Evolutionary conservation across 2,888 invertebrate species (phyloP), one percentile per base, ranked within the genome.

Genomic region (Ochropleura plecta): DNA sequence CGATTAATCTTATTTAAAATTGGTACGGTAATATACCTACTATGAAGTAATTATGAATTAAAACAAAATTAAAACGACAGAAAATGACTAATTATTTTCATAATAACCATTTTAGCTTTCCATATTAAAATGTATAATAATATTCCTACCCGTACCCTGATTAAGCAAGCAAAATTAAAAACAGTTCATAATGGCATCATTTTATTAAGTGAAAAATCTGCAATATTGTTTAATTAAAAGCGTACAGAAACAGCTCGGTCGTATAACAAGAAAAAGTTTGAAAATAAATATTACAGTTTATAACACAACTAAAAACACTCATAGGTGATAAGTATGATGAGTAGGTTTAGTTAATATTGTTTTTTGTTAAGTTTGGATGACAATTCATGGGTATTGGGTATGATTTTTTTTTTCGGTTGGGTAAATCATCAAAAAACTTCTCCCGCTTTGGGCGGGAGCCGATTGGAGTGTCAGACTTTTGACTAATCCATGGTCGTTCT

Each of bases 101-200:
- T 63, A 68, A 55, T 65, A 44, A 7, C 16, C 5, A 72, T 79
- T 79, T 44, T 42, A 60, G 53, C 16, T 14, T 68, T 60, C 0
- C 48, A 40, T 73, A 73, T 64, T 74, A 62, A 82, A 71, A 60
- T 62, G 42, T 57, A 71, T 51, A 53, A 57, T 60, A 72, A 73
- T 49, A 66, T 10, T 62, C 72, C 40, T 44, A 59, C 18, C 64
- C 72, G 42, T 44, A 59, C 18, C 40, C 59, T 73, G 67, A 76
- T 75, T 75, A 69, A 76, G 49, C 62, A 51, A 70, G 59, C 57
- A 44, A 86, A 75, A 86, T 86, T 84, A 86, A 86, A 82, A 83
- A 71, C 40, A 20, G 53, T 73, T 57, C 42, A 55, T 83, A 63
- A 83, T 79, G 20, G 73, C 66, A 76, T 59, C 55, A 72, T 70